Evolutionary conservation across 2,797 vertebrate species (phyloP).

Genomic region (Pantherophis vulpinus): DNA sequence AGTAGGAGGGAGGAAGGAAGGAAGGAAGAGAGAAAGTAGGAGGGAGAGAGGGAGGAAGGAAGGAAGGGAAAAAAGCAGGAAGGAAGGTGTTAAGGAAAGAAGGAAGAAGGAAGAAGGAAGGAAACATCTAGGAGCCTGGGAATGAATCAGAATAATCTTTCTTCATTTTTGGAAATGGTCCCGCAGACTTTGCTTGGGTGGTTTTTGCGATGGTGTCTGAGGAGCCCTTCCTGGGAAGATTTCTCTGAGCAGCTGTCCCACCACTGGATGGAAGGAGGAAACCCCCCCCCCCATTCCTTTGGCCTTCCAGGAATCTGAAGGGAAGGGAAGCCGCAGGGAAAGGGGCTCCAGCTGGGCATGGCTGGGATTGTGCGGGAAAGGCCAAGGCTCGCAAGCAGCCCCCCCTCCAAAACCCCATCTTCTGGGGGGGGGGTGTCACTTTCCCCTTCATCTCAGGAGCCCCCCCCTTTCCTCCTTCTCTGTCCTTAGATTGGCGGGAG

Average conservation of each 20-base stretch:
- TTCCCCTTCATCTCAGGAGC: not conserved
- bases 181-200: too few relatives aligned
- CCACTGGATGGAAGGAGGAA: too few relatives aligned
- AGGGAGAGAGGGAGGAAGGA: not conserved
- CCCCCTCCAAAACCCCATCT: too few relatives aligned
- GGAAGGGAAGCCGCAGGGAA: constrained; percentile 70
- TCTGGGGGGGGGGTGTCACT: constrained; percentile 1
- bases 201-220: too few relatives aligned
- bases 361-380: constrained; percentile 26
- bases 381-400: too few relatives aligned
- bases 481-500: constrained; percentile 45
- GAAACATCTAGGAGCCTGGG: not conserved
- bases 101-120: not conserved
- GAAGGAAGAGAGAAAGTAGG: too few relatives aligned
- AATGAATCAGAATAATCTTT: not conserved
- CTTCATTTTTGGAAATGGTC: too few relatives aligned
- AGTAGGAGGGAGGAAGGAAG: too few relatives aligned
- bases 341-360: constrained; percentile 62
- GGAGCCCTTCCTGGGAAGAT: too few relatives aligned
- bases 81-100: not conserved
- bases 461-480: not conserved
- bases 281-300: constrained; percentile 48
- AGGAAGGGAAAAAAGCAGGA: not conserved
- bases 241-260: too few relatives aligned
- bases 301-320: constrained; percentile 72